Conservation (phyloP, 2,888 invertebrate species). For the Leucozona laternaria region DNA sequence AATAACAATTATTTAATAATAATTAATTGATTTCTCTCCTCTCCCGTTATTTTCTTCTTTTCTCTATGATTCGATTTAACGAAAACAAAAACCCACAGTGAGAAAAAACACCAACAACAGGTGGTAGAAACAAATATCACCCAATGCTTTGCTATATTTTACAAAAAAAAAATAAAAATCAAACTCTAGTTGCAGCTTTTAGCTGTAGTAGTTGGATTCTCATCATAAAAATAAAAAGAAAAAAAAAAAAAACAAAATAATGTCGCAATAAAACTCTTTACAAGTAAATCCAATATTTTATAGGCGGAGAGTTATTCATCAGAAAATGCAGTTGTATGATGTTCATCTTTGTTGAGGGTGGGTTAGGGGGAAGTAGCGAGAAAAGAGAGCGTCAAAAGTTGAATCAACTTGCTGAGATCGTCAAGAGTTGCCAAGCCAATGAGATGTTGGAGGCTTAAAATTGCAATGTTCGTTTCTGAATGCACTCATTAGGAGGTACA, state of each 20-base stretch:
- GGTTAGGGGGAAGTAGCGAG: neutral
- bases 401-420: conserved; percentile 19
- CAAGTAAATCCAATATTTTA: conserved; percentile 1
- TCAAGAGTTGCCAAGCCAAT: neutral
- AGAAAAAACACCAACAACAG: conserved; percentile 60
- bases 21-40: conserved; percentile 51
- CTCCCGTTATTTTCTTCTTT: neutral
- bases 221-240: conserved; percentile 38
- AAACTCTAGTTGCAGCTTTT: conserved; percentile 1
- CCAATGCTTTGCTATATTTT: neutral
- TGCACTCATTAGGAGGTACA: too few relatives aligned
- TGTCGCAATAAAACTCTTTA: conserved; percentile 65
- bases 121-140: conserved; percentile 47
- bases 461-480: too few relatives aligned
- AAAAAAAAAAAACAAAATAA: conserved; percentile 44
- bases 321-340: conserved; percentile 59
- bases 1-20: conserved; percentile 48
- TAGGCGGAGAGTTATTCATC: conserved; percentile 27
- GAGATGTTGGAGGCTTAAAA: too few relatives aligned
- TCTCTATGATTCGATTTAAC: neutral
- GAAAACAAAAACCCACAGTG: neutral
- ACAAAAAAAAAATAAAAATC: neutral
- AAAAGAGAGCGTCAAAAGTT: conserved; percentile 20
- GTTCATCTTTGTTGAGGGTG: neutral
- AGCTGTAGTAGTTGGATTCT: conserved; percentile 40